Evolutionary conservation across 2,113 vertebrate species (phyloP).

Genomic region (Chascanopsetta lugubris): DNA sequence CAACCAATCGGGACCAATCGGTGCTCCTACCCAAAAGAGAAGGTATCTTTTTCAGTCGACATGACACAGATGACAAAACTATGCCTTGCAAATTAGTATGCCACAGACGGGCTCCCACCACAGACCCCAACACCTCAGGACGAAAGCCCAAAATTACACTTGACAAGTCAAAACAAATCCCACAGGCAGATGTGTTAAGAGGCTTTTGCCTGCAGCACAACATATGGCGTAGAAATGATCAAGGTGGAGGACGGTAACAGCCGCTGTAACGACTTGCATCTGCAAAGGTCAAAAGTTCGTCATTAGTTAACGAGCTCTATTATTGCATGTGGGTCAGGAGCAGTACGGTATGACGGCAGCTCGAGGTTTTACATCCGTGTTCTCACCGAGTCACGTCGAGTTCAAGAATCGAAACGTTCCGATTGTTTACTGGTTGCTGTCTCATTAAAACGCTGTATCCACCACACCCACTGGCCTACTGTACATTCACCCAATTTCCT

Average conservation of each 20-base stretch:
- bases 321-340: not conserved
- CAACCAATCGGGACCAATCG: not conserved
- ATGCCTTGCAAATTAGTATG: too few relatives aligned
- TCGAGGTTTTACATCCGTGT: not conserved
- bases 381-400: constrained; percentile 3
- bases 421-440: constrained; percentile 30
- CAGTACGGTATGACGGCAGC: not conserved
- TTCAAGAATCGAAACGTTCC: constrained; percentile 30
- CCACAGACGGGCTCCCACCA: too few relatives aligned
- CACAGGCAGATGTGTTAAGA: not conserved
- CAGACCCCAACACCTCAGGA: not conserved
- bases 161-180: not conserved
- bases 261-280: not conserved
- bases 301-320: not conserved
- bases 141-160: not conserved
- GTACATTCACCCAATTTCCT: constrained; percentile 53
- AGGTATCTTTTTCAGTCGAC: not conserved
- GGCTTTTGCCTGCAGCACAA: not conserved
- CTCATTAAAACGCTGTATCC: constrained; percentile 51
- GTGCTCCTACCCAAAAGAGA: not conserved
- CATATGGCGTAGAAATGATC: not conserved
- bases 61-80: not conserved
- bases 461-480: constrained; percentile 65
- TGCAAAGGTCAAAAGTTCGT: not conserved
- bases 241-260: not conserved